phyloP scores from a whole-genome alignment of 2,113 vertebrate genomes.

The Dicrurus megarhynchus region DNA sequence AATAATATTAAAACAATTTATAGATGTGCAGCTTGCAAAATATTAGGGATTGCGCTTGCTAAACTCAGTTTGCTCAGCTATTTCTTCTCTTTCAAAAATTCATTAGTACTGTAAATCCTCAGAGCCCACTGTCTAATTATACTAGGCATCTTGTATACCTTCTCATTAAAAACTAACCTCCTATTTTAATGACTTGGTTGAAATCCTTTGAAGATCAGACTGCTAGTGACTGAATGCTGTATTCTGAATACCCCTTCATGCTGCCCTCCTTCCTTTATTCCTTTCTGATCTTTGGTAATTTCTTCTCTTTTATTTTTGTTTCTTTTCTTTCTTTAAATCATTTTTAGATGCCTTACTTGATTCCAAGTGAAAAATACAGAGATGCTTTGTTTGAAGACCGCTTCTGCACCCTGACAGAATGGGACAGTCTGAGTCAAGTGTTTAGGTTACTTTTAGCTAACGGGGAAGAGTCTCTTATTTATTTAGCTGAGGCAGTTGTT shows the following conservation, averaged over 20 bases:
- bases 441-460: slow-evolving; percentile 15
- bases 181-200: slow-evolving; percentile 74
- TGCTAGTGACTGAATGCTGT: slow-evolving; percentile 32
- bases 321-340: background rate
- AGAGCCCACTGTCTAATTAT: slow-evolving; percentile 72
- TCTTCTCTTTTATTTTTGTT: background rate
- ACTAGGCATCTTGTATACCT: slow-evolving; percentile 67
- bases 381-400: background rate
- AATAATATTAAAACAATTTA: slow-evolving; percentile 42
- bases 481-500: slow-evolving; percentile 7
- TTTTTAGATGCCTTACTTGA: background rate
- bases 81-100: slow-evolving; percentile 63
- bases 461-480: background rate
- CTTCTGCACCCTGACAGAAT: background rate
- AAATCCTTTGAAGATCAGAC: slow-evolving; percentile 73
- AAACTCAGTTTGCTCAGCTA: slow-evolving; percentile 57
- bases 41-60: slow-evolving; percentile 20
- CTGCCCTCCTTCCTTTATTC: slow-evolving; percentile 1
- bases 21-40: slow-evolving; percentile 51
- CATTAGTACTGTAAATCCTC: slow-evolving; percentile 70
- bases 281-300: slow-evolving; percentile 24
- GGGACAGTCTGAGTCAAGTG: background rate
- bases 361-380: background rate
- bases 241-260: slow-evolving; percentile 31
- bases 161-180: slow-evolving; percentile 76